Base-by-base conservation (phyloP, 2,797 vertebrate species). In the Antrozous pallidus region DNA sequence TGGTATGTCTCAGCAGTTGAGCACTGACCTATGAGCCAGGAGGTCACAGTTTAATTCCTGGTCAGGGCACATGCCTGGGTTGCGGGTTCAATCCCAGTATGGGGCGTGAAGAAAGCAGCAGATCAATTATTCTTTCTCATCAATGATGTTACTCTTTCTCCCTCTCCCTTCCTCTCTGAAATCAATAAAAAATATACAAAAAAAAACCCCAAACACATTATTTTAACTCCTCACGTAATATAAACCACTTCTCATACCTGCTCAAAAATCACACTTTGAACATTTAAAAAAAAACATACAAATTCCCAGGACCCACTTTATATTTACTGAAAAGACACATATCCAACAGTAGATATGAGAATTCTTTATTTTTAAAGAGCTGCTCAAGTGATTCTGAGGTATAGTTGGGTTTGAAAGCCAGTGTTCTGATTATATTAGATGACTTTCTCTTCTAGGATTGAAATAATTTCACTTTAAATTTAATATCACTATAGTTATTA, bases 251-350 rank as follows among this genome's bases (percentile, higher is more conserved):
- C 42, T 70, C 54, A 88, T 80, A 69, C 38, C 18, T 54, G n/a
- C 36, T 87, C 36, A 84, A 84, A 93, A 45, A 42, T 45, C 47
- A 95, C n/a, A 95, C 24, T 28, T 22, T 5, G 8, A 96, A 13
- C 7, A 92, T 47, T 88, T 93, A 36, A 45, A 87, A 92, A 90
- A 95, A 95, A 95, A n/a, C n/a, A n/a, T 38, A 56, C 20, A 81
- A 75, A 89, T 77, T 86, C 26, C 20, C 20, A 94, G 65, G 90
- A 75, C 36, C 6, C 56, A 79, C 6, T 90, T 40, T 38, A 95
- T 16, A 95, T 40, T 77, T 73, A 87, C 54, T 36, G 14, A 67
- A n/a, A n/a, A n/a, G n/a, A n/a, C n/a, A n/a, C n/a, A 11, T 91
- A 38, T 95, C 45, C 8, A 63, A 58, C 5, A 24, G 16, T 67